Evolutionary conservation across 2,888 invertebrate species (phyloP).

Genomic region (Pandemis cinnamomeana): DNA sequence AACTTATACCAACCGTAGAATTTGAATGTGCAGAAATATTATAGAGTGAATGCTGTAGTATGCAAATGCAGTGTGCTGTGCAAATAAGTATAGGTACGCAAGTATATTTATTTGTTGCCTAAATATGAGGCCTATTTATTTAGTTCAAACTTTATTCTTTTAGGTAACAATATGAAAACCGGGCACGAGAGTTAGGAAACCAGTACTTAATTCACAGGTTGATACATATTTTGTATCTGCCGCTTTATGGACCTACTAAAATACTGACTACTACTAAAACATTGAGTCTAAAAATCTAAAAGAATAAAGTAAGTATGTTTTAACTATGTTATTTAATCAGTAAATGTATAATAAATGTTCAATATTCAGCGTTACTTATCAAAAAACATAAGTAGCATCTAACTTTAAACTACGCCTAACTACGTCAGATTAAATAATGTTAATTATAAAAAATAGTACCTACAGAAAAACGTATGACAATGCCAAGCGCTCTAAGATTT

Average conservation of each 20-base stretch:
- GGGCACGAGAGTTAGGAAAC: background rate
- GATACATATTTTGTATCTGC: too few species aligned
- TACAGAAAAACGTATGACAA: background rate
- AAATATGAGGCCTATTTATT: background rate
- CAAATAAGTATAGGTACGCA: too few species aligned
- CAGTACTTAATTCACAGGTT: background rate
- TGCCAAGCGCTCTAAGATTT: background rate
- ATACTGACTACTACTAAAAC: too few species aligned
- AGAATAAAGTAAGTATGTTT: background rate
- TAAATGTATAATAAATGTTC: too few species aligned
- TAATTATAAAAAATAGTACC: background rate
- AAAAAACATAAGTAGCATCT: background rate
- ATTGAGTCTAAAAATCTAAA: background rate
- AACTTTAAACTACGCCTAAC: background rate
- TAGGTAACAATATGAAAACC: background rate
- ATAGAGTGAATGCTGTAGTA: background rate
- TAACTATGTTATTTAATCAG: too few species aligned
- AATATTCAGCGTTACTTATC: too few species aligned
- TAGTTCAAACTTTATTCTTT: background rate
- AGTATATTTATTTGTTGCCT: too few species aligned
- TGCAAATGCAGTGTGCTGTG: background rate
- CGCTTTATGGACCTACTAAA: too few species aligned
- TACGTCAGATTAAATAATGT: background rate
- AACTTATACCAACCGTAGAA: background rate
- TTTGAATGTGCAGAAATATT: conserved; percentile 5